Evolutionary conservation across 2,797 vertebrate genomes (phyloP).

Genomic region (Cheirogaleus major): DNA sequence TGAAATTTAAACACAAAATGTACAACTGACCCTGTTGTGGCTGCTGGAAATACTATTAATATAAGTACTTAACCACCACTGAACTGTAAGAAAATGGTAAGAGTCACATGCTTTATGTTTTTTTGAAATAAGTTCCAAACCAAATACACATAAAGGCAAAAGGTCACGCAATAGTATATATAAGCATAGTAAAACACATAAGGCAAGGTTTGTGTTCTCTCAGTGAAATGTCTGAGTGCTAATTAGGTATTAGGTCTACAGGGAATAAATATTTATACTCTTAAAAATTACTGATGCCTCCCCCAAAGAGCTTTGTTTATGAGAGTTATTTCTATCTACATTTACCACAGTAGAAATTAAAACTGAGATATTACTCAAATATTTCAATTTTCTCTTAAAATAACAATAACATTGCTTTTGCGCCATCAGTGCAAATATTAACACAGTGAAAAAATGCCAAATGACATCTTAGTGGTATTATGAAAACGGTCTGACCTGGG

Average conservation of each 20-base stretch:
- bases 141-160: not conserved
- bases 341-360: not conserved
- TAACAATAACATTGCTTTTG: not conserved
- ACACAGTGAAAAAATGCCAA: not conserved
- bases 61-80: not conserved
- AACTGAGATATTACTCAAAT: not conserved
- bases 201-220: conserved; percentile 13
- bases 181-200: not conserved
- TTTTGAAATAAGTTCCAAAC: not conserved
- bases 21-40: not conserved
- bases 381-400: conserved; percentile 14
- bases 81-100: conserved; percentile 3
- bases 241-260: not conserved
- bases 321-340: not conserved
- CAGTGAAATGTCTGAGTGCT: not conserved
- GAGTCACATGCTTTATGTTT: not conserved
- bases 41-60: not conserved
- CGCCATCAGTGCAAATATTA: not conserved
- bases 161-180: not conserved
- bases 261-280: not conserved
- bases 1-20: not conserved
- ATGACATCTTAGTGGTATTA: not conserved
- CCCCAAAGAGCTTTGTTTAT: not conserved
- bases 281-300: not conserved
- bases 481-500: not conserved